phyloP scores from a whole-genome alignment of 30 jellyfish, hydroid and myxozoan species.

The Morbakka virulenta region DNA sequence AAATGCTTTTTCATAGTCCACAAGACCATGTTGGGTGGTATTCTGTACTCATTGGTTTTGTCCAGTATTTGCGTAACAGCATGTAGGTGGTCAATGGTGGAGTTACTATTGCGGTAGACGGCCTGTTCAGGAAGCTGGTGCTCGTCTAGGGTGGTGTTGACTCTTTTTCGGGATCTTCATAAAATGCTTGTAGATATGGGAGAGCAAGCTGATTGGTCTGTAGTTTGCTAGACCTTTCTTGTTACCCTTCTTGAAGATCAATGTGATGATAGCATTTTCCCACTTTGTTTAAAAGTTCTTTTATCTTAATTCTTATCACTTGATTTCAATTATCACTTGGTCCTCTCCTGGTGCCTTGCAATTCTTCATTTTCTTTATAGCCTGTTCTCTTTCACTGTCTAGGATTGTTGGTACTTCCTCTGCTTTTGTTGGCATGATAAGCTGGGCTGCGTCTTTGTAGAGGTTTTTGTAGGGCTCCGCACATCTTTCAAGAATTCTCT shows the following conservation, averaged over 20 bases:
- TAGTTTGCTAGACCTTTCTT: not conserved
- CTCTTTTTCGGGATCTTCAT: constrained; percentile 12
- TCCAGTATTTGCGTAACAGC: constrained; percentile 21
- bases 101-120: constrained; percentile 12
- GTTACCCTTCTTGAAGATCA: constrained; percentile 15
- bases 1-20: not conserved
- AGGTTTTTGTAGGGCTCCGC: too few relatives aligned
- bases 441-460: too few relatives aligned
- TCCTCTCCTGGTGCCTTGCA: too few relatives aligned
- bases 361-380: too few relatives aligned
- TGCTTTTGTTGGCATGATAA: too few relatives aligned
- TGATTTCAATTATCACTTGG: too few relatives aligned
- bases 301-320: too few relatives aligned
- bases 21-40: constrained; percentile 12
- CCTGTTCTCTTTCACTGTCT: too few relatives aligned
- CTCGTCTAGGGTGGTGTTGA: constrained; percentile 13
- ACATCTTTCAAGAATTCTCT: too few relatives aligned
- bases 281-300: too few relatives aligned
- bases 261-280: not conserved
- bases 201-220: constrained; percentile 26
- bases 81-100: constrained; percentile 43
- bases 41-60: constrained; percentile 19
- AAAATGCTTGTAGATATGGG: constrained; percentile 1
- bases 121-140: constrained; percentile 45
- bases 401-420: too few relatives aligned